Evolutionary conservation across 1,140 invertebrate genomes (phyloP).

Genomic region (Aphaenogaster ashmeadi): DNA sequence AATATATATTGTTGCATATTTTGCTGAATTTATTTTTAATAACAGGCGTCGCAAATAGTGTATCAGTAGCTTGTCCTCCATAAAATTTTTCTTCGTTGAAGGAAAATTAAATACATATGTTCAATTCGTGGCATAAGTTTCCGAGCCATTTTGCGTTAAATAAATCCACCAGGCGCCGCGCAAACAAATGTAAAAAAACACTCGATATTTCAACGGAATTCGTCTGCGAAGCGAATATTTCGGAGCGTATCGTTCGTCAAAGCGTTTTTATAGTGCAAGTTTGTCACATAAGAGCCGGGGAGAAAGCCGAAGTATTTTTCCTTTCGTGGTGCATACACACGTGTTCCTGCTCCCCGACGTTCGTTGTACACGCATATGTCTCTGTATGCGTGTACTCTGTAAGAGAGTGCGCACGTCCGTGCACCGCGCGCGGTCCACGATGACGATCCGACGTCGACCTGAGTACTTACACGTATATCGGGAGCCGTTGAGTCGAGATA

Average conservation of each 20-base stretch:
- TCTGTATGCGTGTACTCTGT: conserved; percentile 22
- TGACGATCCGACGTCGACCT: conserved; percentile 32
- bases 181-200: conserved; percentile 40
- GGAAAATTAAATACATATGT: neutral
- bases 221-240: conserved; percentile 9
- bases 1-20: neutral
- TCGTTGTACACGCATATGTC: neutral
- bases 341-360: neutral
- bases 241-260: conserved; percentile 16
- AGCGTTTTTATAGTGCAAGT: conserved; percentile 43
- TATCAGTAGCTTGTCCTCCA: neutral
- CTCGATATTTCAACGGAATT: conserved; percentile 35
- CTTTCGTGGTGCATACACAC: conserved; percentile 14
- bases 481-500: conserved; percentile 66
- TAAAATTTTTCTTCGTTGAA: neutral
- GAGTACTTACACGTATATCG: conserved; percentile 54
- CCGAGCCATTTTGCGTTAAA: neutral
- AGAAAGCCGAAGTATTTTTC: conserved; percentile 28
- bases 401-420: neutral
- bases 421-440: neutral
- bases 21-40: neutral
- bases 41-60: neutral
- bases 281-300: conserved; percentile 28
- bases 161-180: conserved; percentile 38
- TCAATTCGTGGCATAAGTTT: conserved; percentile 3